Evolutionary conservation across 2,113 vertebrate genomes (phyloP).

Genomic region (Acrocephalus arundinaceus): DNA sequence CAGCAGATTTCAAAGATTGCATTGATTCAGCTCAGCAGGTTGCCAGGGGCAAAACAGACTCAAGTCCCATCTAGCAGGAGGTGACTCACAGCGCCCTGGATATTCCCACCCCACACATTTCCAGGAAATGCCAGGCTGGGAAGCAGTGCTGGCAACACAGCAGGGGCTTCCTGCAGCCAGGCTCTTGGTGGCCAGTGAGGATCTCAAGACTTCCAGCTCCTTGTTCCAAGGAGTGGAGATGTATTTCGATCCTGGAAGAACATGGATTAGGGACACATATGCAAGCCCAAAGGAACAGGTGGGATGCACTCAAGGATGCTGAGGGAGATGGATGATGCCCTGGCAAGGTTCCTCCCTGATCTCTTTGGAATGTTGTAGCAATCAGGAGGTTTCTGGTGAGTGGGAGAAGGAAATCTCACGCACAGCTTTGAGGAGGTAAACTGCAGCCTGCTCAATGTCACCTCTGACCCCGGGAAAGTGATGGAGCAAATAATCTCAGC

Average conservation of each 20-base stretch:
- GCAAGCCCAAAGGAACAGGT: background rate
- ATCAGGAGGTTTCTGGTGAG: background rate
- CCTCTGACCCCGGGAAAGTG: background rate
- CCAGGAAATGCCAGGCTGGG: background rate
- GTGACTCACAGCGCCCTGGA: background rate
- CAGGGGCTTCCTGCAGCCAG: background rate
- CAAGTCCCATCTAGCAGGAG: background rate
- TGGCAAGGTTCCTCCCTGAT: background rate
- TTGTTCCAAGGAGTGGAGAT: background rate
- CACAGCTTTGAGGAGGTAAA: background rate
- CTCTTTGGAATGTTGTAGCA: background rate
- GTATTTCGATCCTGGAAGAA: background rate
- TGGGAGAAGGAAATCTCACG: background rate
- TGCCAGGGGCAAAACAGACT: background rate
- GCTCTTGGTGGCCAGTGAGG: background rate
- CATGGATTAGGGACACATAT: too few species aligned
- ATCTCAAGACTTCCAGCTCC: background rate
- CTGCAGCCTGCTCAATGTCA: background rate
- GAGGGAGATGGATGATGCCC: background rate
- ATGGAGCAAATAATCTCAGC: background rate
- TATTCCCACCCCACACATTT: background rate
- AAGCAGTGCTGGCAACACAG: background rate
- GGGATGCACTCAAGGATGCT: background rate
- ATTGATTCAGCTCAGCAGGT: background rate
- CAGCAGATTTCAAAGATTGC: background rate